A percentile compares a stretch with the other conserved stretches of the same genome.
These are phyloP conservation scores for Vireo griseus DNA, from an alignment of 2,797 vertebrate species.

Conservation along the genomic window DNA sequence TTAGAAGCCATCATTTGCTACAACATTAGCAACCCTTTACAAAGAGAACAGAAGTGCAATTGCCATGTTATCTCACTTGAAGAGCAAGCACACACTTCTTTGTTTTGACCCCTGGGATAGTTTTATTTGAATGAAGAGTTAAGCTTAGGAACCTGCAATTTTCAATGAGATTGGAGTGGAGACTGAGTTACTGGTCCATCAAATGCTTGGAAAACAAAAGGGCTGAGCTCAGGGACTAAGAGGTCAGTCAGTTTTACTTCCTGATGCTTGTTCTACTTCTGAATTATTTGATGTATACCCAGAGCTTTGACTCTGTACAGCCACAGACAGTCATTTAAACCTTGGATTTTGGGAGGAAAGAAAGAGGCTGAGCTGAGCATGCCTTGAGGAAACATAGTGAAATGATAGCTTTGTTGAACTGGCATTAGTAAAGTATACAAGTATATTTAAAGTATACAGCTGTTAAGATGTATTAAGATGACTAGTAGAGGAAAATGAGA, in stretches of 20 bases:
- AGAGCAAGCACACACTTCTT: not conserved
- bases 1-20: slow-evolving; percentile 3
- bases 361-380: not conserved
- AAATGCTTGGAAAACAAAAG: not conserved
- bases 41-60: not conserved
- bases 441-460: not conserved
- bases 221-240: not conserved
- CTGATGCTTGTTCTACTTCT: not conserved
- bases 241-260: not conserved
- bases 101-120: not conserved
- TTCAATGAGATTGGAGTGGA: not conserved
- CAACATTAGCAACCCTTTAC: not conserved
- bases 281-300: not conserved
- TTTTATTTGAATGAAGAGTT: slow-evolving; percentile 8
- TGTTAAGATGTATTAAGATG: not conserved
- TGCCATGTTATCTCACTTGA: not conserved
- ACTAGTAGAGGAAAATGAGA: not conserved
- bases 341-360: not conserved
- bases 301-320: not conserved
- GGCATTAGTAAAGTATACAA: not conserved
- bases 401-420: not conserved
- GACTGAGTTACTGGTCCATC: not conserved
- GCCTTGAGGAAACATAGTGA: not conserved
- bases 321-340: not conserved
- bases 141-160: not conserved